Percentiles rank a stretch among this genome's conserved stretches.
These are phyloP conservation scores for Tetropium fuscum DNA, from an alignment of 2,888 invertebrate genomes.

Conservation along the genomic window DNA sequence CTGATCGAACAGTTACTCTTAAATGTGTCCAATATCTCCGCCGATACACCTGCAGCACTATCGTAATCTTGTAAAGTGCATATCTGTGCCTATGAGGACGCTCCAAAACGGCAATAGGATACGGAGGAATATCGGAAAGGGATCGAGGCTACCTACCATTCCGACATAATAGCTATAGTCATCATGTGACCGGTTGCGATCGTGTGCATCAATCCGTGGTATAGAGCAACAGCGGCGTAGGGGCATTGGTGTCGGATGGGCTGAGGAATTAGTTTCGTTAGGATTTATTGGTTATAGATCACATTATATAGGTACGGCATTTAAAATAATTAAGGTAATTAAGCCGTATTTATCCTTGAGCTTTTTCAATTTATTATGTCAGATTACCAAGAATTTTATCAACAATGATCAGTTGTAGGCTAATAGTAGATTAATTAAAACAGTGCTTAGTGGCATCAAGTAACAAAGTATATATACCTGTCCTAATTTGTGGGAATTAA, in stretches of 20 bases:
- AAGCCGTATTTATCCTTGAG: too few relatives aligned
- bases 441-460: too few relatives aligned
- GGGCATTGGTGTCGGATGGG: conserved; percentile 7
- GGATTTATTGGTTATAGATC: too few relatives aligned
- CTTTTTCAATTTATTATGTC: too few relatives aligned
- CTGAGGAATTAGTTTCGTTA: too few relatives aligned
- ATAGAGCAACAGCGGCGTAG: conserved; percentile 5
- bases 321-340: too few relatives aligned
- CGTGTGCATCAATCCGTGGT: conserved; percentile 44
- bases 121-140: conserved; percentile 43
- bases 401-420: too few relatives aligned
- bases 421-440: too few relatives aligned
- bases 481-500: too few relatives aligned
- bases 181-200: conserved; percentile 54
- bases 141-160: conserved; percentile 36
- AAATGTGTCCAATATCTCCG: conserved; percentile 13
- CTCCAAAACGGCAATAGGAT: conserved; percentile 10
- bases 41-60: conserved; percentile 25
- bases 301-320: too few relatives aligned
- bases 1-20: conserved; percentile 19
- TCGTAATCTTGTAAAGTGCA: conserved; percentile 32
- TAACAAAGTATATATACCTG: too few relatives aligned
- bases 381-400: too few relatives aligned
- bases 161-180: conserved; percentile 55
- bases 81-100: conserved; percentile 25